Evolutionary conservation across 2,888 invertebrate species (phyloP), one percentile per base, ranked within the genome.

Genomic region (Lasioglossum morio): DNA sequence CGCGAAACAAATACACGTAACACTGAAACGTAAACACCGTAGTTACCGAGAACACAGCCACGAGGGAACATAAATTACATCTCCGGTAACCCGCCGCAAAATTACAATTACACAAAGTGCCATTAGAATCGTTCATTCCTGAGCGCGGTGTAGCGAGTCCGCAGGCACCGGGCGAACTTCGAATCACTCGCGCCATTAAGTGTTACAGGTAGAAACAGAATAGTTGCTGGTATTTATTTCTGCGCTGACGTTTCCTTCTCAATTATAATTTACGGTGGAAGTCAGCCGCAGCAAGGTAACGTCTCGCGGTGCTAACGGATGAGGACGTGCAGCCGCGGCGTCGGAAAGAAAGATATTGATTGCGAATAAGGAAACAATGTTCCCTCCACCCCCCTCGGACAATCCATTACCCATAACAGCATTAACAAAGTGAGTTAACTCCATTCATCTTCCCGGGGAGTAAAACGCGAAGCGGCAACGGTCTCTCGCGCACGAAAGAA

Each of bases 401-500:
- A 73, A 77, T 84, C 83, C 77, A 79, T 85, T 79, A 84, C 30
- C 82, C 79, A 73, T 79, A 83, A 87, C 85, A 77, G 75, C 83
- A 88, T 84, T 87, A 90, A 92, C 92, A 91, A 92, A 90, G 87
- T 84, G 87, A 82, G 88, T 89, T 89, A 90, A 87, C 87, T 82
- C 83, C 87, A 84, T 89, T 91, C 89, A 85, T 87, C 83, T 84
- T 77, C n/a, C 60, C 43, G 69, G 27, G 7, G 27, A 53, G 77
- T 66, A 82, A 78, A 82, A 70, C 48, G 46, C 27, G 75, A 76
- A 78, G 23, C 70, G n/a, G 27, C 60, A n/a, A 27, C 69, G 75
- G 57, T 40, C 63, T 70, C 70, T 60, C 57, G 78, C 75, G 34
- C 23, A 46, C 43, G 43, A 72, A 75, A 60, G 46, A 75, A 74